Percentiles rank a stretch among this genome's conserved stretches.
Evolutionary conservation across 23 tunicate species (phyloP).

Genomic region (Clavelina lepadiformis): DNA sequence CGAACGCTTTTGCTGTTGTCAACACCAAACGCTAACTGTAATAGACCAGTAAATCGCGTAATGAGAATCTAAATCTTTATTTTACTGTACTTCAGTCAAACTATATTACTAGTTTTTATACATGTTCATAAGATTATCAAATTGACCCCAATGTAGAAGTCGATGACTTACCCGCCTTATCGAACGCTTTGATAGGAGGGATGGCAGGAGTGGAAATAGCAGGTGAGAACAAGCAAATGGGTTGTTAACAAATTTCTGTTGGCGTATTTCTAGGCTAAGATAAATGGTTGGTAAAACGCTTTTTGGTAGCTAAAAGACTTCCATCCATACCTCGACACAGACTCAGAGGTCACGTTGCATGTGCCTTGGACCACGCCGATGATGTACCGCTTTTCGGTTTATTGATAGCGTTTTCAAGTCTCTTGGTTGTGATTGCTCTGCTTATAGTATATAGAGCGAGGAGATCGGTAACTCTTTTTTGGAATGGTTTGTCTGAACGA

Average conservation of each 20-base stretch:
- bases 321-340: neutral
- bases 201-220: neutral
- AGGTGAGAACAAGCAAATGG: too few species aligned
- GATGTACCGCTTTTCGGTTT: slow-evolving; percentile 33
- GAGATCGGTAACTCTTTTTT: slow-evolving; percentile 47
- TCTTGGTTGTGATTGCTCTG: slow-evolving; percentile 22
- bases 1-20: too few species aligned
- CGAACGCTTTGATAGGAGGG: neutral
- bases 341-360: slow-evolving; percentile 11
- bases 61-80: too few species aligned
- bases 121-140: too few species aligned
- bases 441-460: slow-evolving; percentile 21
- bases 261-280: neutral
- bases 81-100: too few species aligned
- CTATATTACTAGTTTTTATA: too few species aligned
- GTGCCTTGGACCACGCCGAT: slow-evolving; percentile 15
- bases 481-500: neutral
- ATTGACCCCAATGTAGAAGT: slow-evolving; percentile 8
- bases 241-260: neutral
- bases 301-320: neutral
- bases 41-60: too few species aligned
- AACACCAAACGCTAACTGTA: too few species aligned
- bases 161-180: slow-evolving; percentile 2
- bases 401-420: slow-evolving; percentile 25
- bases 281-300: neutral